Evolutionary conservation across 2,888 invertebrate species (phyloP).

Genomic region (Cactoblastis cactorum): DNA sequence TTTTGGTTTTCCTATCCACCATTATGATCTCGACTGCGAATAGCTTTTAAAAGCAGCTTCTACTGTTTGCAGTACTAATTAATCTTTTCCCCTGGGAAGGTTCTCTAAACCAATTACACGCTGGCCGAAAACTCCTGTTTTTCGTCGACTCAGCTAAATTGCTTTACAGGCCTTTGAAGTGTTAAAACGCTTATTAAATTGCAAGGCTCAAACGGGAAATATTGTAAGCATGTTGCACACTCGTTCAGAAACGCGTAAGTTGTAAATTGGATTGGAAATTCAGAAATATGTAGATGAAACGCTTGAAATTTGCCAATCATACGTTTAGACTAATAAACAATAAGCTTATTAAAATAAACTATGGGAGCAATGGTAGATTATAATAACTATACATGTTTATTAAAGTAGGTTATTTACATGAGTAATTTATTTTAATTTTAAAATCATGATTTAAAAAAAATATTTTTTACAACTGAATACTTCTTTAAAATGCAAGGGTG

Average conservation of each 20-base stretch:
- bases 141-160: slow-evolving; percentile 69
- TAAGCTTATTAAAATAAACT: not conserved
- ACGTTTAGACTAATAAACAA: not conserved
- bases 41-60: slow-evolving; percentile 49
- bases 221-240: slow-evolving; percentile 43
- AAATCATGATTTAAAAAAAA: too few species aligned
- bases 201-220: slow-evolving; percentile 64
- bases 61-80: slow-evolving; percentile 70
- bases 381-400: too few species aligned
- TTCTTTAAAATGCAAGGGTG: too few species aligned
- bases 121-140: slow-evolving; percentile 70
- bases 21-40: slow-evolving; percentile 41
- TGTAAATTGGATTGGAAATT: slow-evolving; percentile 11
- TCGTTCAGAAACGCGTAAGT: slow-evolving; percentile 21
- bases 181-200: slow-evolving; percentile 76
- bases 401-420: too few species aligned
- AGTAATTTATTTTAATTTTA: too few species aligned
- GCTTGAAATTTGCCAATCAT: not conserved
- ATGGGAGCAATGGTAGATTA: too few species aligned
- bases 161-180: slow-evolving; percentile 73
- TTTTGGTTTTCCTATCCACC: slow-evolving; percentile 24
- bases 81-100: slow-evolving; percentile 62
- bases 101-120: slow-evolving; percentile 70
- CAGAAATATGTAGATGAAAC: not conserved
- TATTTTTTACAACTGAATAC: too few species aligned